Evolutionary conservation across 2,797 vertebrate genomes (phyloP), one percentile per base, ranked within the genome.

Genomic region (Intellagama lesueurii): DNA sequence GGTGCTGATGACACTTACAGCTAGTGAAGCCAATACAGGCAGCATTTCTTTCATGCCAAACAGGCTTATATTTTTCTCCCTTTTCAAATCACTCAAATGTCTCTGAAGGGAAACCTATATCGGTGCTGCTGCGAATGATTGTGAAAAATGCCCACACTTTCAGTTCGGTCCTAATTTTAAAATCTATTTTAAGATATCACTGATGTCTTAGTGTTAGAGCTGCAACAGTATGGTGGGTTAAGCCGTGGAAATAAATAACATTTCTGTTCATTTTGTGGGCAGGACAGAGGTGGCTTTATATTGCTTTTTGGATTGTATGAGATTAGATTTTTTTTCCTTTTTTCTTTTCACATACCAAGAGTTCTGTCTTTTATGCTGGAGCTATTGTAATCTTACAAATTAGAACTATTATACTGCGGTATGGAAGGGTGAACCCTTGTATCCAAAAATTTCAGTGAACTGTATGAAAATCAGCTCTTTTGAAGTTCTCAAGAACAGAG

Each of bases 401-500:
- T 44, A 68, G 81, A 92, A 78, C 24, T 86, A 81, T 85, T 90
- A 30, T 0, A 8, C 64, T 66, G 22, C 47, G 91, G 60, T 76
- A 2, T 80, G 60, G 91, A 94, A 87, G 17, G 84, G n/a, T 1
- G n/a, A 80, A 17, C 75, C 82, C 76, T 86, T 86, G 32, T 91
- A 40, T 81, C 52, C 60, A 24, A 16, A 12, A 47, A 82, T 91
- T 94, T 90, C 91, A 88, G 87, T 85, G 88, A 94, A 91, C 49
- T 80, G 11, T 0, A 1, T 87, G 73, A 80, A 94, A 93, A 91
- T 52, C 1, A 88, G 56, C 30, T 40, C 82, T 79, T 56, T 64
- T 93, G 77, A 96, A 92, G 85, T 81, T 90, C 77, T 66, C 32
- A 88, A 93, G 91, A 94, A 81, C 91, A 81, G 93, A 82, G 92